Evolutionary conservation across 2,113 vertebrate genomes (phyloP).

Genomic region (Neotoma lepida): DNA sequence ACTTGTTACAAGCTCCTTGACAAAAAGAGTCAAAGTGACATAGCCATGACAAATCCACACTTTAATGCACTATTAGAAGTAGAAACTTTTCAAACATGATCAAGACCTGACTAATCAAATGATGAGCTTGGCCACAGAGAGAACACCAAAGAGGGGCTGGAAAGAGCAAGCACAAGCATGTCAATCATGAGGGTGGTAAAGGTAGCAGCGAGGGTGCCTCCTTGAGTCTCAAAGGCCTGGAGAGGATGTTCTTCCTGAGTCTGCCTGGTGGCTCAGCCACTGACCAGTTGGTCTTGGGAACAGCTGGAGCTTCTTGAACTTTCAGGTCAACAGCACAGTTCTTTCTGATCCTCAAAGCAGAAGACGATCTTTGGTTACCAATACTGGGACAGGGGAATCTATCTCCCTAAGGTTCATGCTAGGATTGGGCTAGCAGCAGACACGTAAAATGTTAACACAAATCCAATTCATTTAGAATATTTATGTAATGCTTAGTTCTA

Average conservation of each 20-base stretch:
- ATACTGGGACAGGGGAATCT: background rate
- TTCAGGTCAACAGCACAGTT: background rate
- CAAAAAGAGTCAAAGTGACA: background rate
- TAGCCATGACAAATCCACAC: background rate
- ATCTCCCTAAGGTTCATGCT: background rate
- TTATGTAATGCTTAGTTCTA: background rate
- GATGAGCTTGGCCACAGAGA: background rate
- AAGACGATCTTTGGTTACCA: background rate
- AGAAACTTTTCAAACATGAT: background rate
- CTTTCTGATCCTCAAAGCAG: background rate
- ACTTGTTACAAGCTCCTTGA: background rate
- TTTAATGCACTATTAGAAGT: background rate
- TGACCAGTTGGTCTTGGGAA: rapidly evolving
- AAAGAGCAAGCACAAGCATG: background rate
- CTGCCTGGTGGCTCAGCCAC: background rate
- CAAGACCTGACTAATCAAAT: background rate
- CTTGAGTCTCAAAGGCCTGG: background rate
- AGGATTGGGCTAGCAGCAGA: background rate
- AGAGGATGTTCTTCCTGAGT: background rate
- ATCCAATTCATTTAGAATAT: background rate
- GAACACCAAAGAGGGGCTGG: background rate
- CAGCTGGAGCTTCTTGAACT: background rate
- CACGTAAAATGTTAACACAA: background rate
- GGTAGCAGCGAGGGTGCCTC: rapidly evolving
- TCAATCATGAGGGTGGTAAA: no score